Evolutionary conservation across 2,113 vertebrate species (phyloP), one percentile per base, ranked within the genome.

Genomic region (Daubentonia madagascariensis): DNA sequence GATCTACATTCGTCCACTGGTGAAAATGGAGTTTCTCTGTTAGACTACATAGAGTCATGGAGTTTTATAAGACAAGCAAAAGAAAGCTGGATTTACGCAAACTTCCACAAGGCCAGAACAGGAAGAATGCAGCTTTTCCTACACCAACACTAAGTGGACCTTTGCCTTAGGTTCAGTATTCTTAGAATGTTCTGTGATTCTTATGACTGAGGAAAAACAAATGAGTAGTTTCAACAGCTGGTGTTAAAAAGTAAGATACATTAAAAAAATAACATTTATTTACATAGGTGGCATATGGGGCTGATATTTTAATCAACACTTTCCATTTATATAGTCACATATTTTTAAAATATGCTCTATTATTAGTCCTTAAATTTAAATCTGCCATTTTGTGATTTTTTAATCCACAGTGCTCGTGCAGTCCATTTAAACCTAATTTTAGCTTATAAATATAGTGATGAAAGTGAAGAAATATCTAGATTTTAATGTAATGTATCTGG

Each of bases 331-430:
- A 78, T 70, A 78, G 22, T 54, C 8, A 81, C 5, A 22, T 79
- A 61, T 68, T 43, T 72, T 23, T 28, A n/a, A 72, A 65, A 96
- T 50, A 67, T 54, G 48, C n/a, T 81, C 22, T 89, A 23, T 72
- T 81, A 48, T 85, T 72, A 83, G 80, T 20, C n/a, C 28, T 94
- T 85, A 83, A 40, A 13, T 57, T 79, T 79, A 91, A 97, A 93
- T 23, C 8, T 85, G 6, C 5, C 16, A 32, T 80, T 52, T 92
- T 78, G 8, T 84, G 23, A 76, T 61, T 80, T 89, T 7, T 59
- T 65, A n/a, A 92, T 45, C 25, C 11, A 78, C 0, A 37, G 22
- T 79, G 7, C 0, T 78, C 28, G 4, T 95, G 1, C 7, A 92
- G 2, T 68, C 57, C 28, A 25, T 72, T 67, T 84, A 59, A 83